Evolutionary conservation across 2,113 vertebrate genomes (phyloP).

Genomic region (Pungitius pungitius): DNA sequence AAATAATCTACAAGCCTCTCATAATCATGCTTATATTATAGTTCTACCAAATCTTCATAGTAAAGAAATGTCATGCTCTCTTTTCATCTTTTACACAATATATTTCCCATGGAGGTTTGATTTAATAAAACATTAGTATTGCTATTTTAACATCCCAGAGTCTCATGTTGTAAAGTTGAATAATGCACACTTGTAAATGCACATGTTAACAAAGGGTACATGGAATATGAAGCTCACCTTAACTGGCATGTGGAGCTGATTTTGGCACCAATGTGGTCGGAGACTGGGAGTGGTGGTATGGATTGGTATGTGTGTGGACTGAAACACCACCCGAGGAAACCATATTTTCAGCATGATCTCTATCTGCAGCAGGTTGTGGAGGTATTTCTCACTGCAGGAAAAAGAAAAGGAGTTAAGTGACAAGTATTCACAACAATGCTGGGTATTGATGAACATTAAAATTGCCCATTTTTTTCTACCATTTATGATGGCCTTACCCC

Average conservation of each 20-base stretch:
- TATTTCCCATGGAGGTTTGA: neutral
- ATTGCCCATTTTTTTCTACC: neutral
- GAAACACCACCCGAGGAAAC: conserved; percentile 82
- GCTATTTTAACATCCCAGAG: neutral
- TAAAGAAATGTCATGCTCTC: neutral
- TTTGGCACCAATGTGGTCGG: conserved; percentile 62
- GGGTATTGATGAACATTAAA: neutral
- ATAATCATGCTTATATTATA: neutral
- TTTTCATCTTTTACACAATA: neutral
- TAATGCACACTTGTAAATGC: neutral
- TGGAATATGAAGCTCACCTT: conserved; percentile 56
- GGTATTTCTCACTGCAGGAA: conserved; percentile 83
- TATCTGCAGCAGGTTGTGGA: conserved; percentile 88
- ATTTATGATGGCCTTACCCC: conserved; percentile 80
- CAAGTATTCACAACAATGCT: neutral
- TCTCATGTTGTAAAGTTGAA: neutral
- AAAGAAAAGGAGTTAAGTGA: neutral
- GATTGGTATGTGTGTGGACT: conserved; percentile 8
- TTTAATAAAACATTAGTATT: neutral
- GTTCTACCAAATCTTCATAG: neutral
- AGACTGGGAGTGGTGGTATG: conserved; percentile 31
- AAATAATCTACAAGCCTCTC: conserved; percentile 1
- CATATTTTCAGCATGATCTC: conserved; percentile 89
- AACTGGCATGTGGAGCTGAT: conserved; percentile 78
- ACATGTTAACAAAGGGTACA: neutral